Base-by-base conservation (phyloP, 2,888 invertebrate genomes). In the Celastrina argiolus region DNA sequence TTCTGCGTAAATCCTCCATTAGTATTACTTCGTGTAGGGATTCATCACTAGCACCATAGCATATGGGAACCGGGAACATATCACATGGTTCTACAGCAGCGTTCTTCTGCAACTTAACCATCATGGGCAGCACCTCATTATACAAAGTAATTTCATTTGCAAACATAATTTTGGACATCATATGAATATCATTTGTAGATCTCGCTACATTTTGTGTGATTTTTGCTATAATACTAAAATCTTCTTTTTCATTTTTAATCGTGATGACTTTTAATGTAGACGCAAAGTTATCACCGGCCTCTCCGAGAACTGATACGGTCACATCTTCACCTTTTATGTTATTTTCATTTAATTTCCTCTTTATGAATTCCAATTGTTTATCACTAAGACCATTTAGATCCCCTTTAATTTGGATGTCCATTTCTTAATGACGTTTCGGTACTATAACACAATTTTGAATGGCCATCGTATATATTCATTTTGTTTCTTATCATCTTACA, bases 91-190 rank as follows among this genome's bases (percentile, higher is more conserved):
- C 73, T 7, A 81, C 66, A 1, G 70, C 76, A 2, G 76, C 79
- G 5, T 67, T 70, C 65, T 73, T 73, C 68, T 84, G 81, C 31
- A 84, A 56, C 12, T 80, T 70, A 4, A 70, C 56, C n/a, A 80
- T 73, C 59, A 76, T 79, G 14, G 83, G 79, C 0, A 81, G 51
- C 5, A 84, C 64, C 56, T 80, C 71, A 2, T 73, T 71, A 65
- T 83, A 84, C 66, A 82, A 75, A 0, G 74, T 34, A 5, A 71
- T 72, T 71, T 85, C 84, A 61, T 83, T 84, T 2, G 81, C 81
- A 2, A 42, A 72, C 58, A 81, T 58, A 5, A 39, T 12, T 12
- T 7, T 10, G 2, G 41, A 18, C 1, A 65, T 10, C 10, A 28
- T 12, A 28, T 39, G 58, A 22, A 58, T 31, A 12, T 65, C 65